phyloP scores from a whole-genome alignment of 2,113 vertebrate species.

The Azemiops feae region DNA sequence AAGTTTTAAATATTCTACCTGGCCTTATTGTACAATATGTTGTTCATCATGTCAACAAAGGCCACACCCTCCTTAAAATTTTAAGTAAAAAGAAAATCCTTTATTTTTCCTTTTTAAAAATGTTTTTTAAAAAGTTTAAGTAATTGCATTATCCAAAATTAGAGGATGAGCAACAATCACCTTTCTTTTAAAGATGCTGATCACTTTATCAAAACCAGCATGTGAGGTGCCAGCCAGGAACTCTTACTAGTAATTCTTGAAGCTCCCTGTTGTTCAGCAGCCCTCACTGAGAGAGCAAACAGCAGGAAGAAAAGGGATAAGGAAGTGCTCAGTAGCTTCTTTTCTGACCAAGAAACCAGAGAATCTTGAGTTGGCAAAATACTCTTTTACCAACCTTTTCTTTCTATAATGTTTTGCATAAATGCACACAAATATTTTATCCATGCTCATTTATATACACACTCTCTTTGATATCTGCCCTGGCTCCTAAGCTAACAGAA shows the following conservation, averaged over 20 bases:
- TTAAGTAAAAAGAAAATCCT: neutral
- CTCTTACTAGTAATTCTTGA: neutral
- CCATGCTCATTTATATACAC: neutral
- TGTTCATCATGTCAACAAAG: neutral
- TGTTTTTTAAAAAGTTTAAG: neutral
- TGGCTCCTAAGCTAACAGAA: neutral
- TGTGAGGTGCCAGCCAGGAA: neutral
- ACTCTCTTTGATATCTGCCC: neutral
- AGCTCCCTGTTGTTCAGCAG: neutral
- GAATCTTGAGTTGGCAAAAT: neutral
- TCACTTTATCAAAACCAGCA: neutral
- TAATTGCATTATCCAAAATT: neutral
- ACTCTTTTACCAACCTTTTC: neutral
- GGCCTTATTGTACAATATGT: neutral
- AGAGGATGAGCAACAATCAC: neutral
- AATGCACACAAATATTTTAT: neutral
- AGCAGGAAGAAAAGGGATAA: neutral
- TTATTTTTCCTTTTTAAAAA: neutral
- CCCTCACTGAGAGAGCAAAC: neutral
- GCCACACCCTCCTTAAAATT: neutral
- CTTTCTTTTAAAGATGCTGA: neutral
- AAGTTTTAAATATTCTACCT: neutral
- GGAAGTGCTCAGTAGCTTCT: neutral
- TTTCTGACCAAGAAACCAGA: neutral
- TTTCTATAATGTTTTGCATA: neutral